Percentiles rank a stretch among this genome's conserved stretches.
phyloP scores from a whole-genome alignment of 2,888 invertebrate genomes.

The Antheraea yamamai region DNA sequence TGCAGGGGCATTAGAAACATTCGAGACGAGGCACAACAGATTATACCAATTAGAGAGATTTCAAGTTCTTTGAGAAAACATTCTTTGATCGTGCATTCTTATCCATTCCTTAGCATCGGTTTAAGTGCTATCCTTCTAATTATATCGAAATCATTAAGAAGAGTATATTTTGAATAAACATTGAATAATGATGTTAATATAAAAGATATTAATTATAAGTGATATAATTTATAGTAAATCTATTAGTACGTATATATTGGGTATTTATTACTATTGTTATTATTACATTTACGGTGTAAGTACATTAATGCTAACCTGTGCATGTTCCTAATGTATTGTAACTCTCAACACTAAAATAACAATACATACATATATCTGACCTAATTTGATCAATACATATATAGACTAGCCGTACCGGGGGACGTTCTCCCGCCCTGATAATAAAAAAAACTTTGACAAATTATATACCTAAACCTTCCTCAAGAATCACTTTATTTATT shows the following conservation, averaged over 20 bases:
- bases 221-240: neutral
- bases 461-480: too few species aligned
- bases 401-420: too few species aligned
- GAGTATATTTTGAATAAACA: conserved; percentile 12
- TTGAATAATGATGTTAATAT: conserved; percentile 21
- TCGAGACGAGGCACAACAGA: conserved; percentile 49
- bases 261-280: neutral
- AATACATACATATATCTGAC: too few species aligned
- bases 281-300: too few species aligned
- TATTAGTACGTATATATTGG: neutral
- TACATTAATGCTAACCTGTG: too few species aligned
- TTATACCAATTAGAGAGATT: conserved; percentile 75
- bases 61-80: conserved; percentile 49
- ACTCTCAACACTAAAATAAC: too few species aligned
- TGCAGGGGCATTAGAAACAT: conserved; percentile 44
- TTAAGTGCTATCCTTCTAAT: conserved; percentile 36
- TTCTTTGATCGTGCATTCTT: conserved; percentile 58
- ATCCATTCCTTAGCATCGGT: conserved; percentile 36
- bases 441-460: too few species aligned
- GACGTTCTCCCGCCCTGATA: too few species aligned
- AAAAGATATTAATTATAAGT: neutral
- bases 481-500: too few species aligned
- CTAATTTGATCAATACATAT: too few species aligned
- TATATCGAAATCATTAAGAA: conserved; percentile 26
- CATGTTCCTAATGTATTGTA: too few species aligned